A percentile compares a stretch with the other conserved stretches of the same genome.
These are phyloP conservation scores for Pecten maximus DNA, from an alignment of 2,888 invertebrate genomes.

Conservation along the genomic window DNA sequence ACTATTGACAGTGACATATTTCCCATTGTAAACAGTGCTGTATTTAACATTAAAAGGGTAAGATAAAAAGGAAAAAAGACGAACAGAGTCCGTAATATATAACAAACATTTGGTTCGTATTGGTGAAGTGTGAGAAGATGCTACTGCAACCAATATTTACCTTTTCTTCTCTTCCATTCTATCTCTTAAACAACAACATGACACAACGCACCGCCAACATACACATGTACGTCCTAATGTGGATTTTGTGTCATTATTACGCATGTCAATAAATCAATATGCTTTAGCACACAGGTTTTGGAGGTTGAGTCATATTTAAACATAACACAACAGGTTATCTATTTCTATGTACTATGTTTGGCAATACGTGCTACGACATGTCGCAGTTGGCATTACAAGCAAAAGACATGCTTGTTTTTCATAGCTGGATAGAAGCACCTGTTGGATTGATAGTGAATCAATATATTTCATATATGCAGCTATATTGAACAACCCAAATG, in stretches of 20 bases:
- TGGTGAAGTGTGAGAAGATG: neutral
- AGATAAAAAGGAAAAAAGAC: slow-evolving; percentile 17
- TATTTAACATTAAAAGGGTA: slow-evolving; percentile 20
- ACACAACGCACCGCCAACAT: neutral
- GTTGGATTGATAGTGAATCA: neutral
- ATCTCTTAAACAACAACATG: neutral
- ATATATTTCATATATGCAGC: neutral
- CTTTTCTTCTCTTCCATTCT: neutral
- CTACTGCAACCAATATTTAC: neutral
- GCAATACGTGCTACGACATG: neutral
- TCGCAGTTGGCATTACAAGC: neutral
- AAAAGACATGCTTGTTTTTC: neutral
- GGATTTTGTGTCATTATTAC: neutral
- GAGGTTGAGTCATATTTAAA: slow-evolving; percentile 8
- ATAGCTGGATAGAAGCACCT: neutral
- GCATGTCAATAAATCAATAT: neutral
- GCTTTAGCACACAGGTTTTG: slow-evolving; percentile 7
- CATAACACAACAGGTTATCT: neutral
- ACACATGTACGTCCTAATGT: slow-evolving; percentile 4
- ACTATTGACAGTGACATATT: slow-evolving; percentile 6
- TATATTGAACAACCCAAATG: neutral
- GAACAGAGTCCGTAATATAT: slow-evolving; percentile 8
- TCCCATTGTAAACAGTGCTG: neutral
- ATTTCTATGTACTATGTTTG: neutral
- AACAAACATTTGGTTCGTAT: slow-evolving; percentile 1